A percentile compares a stretch with the other conserved stretches of the same genome.
These are phyloP conservation scores for Oncorhynchus nerka DNA, from an alignment of 2,113 vertebrate genomes.

Conservation along the genomic window DNA sequence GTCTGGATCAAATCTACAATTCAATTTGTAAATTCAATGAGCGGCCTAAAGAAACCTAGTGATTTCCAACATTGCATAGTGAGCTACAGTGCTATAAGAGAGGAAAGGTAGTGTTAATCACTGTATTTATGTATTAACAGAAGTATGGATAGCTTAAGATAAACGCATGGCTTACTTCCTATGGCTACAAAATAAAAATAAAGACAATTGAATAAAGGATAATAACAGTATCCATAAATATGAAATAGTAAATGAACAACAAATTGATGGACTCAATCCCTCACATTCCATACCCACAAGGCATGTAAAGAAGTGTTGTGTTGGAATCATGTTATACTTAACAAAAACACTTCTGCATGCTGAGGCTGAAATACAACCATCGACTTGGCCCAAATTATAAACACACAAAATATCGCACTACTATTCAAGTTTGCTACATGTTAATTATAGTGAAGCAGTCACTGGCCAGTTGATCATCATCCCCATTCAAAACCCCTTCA, in stretches of 20 bases:
- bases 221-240: neutral
- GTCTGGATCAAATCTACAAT: too few species aligned
- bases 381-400: neutral
- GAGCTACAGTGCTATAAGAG: neutral
- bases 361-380: neutral
- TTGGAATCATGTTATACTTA: neutral
- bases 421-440: neutral
- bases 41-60: neutral
- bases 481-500: neutral
- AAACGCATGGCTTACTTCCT: neutral
- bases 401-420: neutral
- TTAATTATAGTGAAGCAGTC: neutral
- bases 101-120: neutral
- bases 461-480: neutral
- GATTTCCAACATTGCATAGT: neutral
- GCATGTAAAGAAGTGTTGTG: neutral
- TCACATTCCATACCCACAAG: neutral
- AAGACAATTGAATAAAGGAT: neutral
- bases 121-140: neutral
- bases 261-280: neutral
- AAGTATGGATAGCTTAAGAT: neutral
- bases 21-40: neutral
- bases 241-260: neutral
- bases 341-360: neutral
- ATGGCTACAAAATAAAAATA: neutral